A percentile compares a stretch with the other conserved stretches of the same genome.
Evolutionary conservation across 2,888 invertebrate genomes (phyloP).

Genomic region (Mythimna vitellina): DNA sequence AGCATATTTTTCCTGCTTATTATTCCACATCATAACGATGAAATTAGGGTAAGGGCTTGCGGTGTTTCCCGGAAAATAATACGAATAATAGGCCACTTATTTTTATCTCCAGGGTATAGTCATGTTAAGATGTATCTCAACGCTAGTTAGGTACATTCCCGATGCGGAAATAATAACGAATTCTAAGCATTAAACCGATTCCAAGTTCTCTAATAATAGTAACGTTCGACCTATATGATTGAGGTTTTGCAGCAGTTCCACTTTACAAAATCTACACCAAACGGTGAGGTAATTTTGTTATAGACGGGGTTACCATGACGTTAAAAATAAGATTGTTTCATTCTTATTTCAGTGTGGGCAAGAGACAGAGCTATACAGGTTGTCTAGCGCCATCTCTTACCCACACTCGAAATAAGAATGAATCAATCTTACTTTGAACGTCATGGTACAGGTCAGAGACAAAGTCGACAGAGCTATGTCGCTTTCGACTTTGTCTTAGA

Average conservation of each 20-base stretch:
- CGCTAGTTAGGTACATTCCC: not conserved
- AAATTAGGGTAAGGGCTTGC: slow-evolving; percentile 40
- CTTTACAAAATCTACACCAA: not conserved
- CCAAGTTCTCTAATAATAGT: not conserved
- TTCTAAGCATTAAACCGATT: not conserved
- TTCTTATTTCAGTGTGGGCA: no score
- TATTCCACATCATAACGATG: slow-evolving; percentile 45
- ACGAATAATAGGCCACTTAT: slow-evolving; percentile 40
- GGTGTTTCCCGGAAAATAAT: slow-evolving; percentile 41
- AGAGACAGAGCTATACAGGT: no score
- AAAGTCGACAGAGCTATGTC: no score
- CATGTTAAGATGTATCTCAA: slow-evolving; percentile 21
- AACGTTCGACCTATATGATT: not conserved
- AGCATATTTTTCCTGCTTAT: slow-evolving; percentile 19
- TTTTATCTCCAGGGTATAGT: slow-evolving; percentile 32
- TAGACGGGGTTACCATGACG: no score
- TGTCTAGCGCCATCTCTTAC: no score
- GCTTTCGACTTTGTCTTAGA: no score
- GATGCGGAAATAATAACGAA: slow-evolving; percentile 35
- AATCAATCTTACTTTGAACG: no score
- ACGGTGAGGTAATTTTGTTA: not conserved
- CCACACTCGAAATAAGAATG: no score
- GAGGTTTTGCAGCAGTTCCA: not conserved
- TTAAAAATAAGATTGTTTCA: no score
- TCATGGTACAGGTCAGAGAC: no score